Conservation (phyloP, 37 sponge, comb jelly and placozoan genomes). For the Cliona cf. orientalis region DNA sequence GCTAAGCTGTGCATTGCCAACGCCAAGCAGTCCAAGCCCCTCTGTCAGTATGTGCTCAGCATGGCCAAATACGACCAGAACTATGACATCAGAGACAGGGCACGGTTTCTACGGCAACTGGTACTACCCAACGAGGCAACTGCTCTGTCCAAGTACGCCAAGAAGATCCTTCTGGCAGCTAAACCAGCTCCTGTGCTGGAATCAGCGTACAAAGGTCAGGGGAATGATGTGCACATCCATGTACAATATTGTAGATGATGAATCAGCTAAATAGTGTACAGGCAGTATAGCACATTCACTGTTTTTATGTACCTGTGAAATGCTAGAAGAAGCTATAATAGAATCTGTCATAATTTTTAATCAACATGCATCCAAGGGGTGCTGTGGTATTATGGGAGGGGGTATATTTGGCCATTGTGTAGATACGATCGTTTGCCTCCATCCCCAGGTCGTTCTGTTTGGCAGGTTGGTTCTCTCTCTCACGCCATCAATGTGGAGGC, state of each 20-base stretch:
- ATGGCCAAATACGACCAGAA: constrained; percentile 96
- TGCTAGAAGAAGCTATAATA: not conserved
- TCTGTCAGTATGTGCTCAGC: constrained; percentile 94
- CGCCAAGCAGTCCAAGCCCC: constrained; percentile 87
- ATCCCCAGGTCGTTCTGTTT: constrained; percentile 71
- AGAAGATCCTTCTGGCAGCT: constrained; percentile 93
- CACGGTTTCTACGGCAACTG: constrained; percentile 88
- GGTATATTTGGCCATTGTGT: no score
- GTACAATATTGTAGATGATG: not conserved
- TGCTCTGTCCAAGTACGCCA: constrained; percentile 95
- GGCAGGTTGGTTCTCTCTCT: constrained; percentile 94
- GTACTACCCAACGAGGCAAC: constrained; percentile 71
- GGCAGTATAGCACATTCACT: not conserved
- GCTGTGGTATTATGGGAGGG: no score
- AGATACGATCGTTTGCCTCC: not conserved
- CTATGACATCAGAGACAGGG: constrained; percentile 98
- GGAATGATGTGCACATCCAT: not conserved
- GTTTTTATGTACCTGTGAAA: not conserved
- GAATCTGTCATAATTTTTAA: no score
- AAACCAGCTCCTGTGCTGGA: constrained; percentile 96
- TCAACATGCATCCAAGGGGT: no score
- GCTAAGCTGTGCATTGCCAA: constrained; percentile 92
- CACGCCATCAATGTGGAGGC: constrained; percentile 86
- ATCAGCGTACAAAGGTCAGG: constrained; percentile 85
- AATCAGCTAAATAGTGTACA: not conserved